These are phyloP conservation scores for Trypoxylon attenuatum DNA, from an alignment of 2,888 invertebrate genomes.

Conservation along the genomic window DNA sequence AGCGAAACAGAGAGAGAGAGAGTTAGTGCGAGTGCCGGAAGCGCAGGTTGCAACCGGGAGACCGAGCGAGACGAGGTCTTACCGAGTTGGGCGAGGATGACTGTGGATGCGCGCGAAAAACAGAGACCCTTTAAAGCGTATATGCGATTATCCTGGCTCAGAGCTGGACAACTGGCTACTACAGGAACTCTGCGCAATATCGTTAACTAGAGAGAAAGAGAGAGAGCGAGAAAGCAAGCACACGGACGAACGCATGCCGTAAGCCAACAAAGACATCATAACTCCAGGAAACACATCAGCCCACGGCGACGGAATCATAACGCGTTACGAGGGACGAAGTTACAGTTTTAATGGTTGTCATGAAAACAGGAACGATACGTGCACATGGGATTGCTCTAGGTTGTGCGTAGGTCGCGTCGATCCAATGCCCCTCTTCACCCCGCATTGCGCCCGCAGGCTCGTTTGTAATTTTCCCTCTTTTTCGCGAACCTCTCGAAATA, in stretches of 20 bases:
- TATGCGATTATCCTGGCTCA: conserved; percentile 51
- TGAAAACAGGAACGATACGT: conserved; percentile 58
- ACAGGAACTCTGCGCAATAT: conserved; percentile 11
- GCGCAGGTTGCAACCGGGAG: neutral
- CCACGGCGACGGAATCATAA: conserved; percentile 60
- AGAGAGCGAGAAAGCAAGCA: neutral
- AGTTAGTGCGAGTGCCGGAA: neutral
- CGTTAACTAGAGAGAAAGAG: conserved; percentile 9
- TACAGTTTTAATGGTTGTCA: conserved; percentile 66
- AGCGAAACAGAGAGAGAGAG: neutral
- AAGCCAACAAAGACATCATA: conserved; percentile 63
- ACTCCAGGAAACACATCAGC: conserved; percentile 64
- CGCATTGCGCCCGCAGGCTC: neutral
- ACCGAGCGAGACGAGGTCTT: too few relatives aligned
- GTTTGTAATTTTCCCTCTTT: neutral
- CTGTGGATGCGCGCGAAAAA: too few relatives aligned
- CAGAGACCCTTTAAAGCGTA: neutral
- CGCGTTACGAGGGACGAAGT: conserved; percentile 61
- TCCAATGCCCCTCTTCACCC: neutral
- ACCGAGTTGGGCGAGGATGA: too few relatives aligned
- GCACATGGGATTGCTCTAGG: conserved; percentile 3
- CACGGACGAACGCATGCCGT: conserved; percentile 20
- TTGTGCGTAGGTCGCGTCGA: neutral
- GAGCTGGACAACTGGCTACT: conserved; percentile 46
- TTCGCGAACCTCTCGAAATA: neutral